Conservation (phyloP, 2,888 invertebrate species). For the Leistus spinibarbis region DNA sequence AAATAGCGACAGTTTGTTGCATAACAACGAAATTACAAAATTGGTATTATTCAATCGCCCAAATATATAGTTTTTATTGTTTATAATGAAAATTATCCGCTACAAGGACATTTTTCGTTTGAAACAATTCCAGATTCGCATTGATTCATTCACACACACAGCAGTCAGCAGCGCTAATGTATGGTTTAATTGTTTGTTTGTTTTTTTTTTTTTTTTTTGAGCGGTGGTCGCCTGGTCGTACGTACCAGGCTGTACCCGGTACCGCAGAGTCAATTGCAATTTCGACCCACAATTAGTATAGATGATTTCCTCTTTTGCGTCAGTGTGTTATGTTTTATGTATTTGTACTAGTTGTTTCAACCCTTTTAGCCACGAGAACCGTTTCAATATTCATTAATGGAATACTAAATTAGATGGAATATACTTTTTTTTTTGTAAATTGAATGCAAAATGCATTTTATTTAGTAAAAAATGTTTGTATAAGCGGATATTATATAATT, state of each 20-base stretch:
- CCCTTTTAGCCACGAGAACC: neutral
- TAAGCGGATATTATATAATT: neutral
- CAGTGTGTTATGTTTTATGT: neutral
- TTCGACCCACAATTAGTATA: constrained; percentile 13
- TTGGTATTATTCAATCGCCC: no score
- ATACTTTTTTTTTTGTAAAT: no score
- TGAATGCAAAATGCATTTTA: neutral
- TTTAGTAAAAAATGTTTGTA: neutral
- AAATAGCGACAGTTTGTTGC: no score
- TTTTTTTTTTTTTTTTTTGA: constrained; percentile 12
- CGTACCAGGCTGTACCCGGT: constrained; percentile 29
- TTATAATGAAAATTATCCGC: no score
- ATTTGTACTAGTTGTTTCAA: neutral
- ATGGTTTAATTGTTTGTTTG: neutral
- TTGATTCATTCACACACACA: neutral
- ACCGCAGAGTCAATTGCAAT: constrained; percentile 29
- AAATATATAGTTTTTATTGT: no score
- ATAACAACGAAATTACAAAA: no score
- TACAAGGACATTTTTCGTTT: neutral
- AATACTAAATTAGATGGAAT: no score
- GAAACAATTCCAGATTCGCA: neutral
- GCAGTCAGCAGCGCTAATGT: neutral
- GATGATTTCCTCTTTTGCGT: constrained; percentile 13
- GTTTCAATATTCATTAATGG: no score
- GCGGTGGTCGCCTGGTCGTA: constrained; percentile 11